A percentile compares a stretch with the other conserved stretches of the same genome.
Conservation (phyloP, 2,888 invertebrate genomes). For the Diplolepis rosae region DNA sequence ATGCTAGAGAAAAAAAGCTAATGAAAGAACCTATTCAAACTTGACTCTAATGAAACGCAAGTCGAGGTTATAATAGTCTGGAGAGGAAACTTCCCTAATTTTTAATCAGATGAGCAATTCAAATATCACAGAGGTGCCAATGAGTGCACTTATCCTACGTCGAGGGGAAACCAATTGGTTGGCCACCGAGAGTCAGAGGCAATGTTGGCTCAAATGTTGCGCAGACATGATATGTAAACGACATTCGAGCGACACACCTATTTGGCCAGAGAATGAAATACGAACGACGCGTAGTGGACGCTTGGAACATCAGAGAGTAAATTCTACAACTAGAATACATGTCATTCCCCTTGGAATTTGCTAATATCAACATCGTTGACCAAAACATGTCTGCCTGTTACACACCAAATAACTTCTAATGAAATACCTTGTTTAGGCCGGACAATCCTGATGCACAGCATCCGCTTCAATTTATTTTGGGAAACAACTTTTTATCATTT, state of each 20-base stretch:
- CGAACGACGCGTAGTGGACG: neutral
- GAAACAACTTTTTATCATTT: too few relatives aligned
- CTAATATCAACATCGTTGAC: slow-evolving; percentile 24
- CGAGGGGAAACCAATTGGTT: slow-evolving; percentile 28
- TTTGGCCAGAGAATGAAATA: slow-evolving; percentile 37
- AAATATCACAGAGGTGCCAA: too few relatives aligned
- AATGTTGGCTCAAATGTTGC: slow-evolving; percentile 65
- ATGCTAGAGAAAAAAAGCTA: too few relatives aligned
- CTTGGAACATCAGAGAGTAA: slow-evolving; percentile 3
- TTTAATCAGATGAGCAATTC: slow-evolving; percentile 47
- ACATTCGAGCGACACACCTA: slow-evolving; percentile 42
- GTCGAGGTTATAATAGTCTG: too few relatives aligned
- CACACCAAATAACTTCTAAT: slow-evolving; percentile 1
- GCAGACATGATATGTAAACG: slow-evolving; percentile 29
- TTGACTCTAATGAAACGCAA: too few relatives aligned
- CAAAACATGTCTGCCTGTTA: slow-evolving; percentile 8
- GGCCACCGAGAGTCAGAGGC: slow-evolving; percentile 53
- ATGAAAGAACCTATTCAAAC: too few relatives aligned
- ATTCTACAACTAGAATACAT: neutral
- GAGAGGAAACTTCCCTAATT: slow-evolving; percentile 48
- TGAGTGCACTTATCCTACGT: slow-evolving; percentile 37
- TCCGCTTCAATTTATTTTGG: too few relatives aligned
- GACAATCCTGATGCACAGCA: neutral
- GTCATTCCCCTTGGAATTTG: slow-evolving; percentile 13
- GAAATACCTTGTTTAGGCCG: neutral